Percentiles rank a stretch among this genome's conserved stretches.
Evolutionary conservation across 92 coral and sea anemone genomes (phyloP).

Genomic region (Zoanthus gigantus): DNA sequence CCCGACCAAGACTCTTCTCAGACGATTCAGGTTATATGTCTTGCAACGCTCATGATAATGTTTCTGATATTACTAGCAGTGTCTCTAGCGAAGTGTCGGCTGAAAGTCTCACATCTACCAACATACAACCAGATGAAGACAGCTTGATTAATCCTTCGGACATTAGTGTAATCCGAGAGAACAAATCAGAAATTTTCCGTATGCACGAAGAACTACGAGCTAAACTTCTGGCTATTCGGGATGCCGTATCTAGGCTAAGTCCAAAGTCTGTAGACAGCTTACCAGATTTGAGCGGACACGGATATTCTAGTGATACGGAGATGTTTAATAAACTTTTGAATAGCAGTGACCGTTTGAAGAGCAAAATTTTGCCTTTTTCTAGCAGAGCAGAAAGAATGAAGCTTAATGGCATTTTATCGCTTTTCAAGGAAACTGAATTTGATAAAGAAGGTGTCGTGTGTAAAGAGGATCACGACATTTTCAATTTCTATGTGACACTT

Average conservation of each 20-base stretch:
- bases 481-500: slow-evolving; percentile 69
- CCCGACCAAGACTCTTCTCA: slow-evolving; percentile 54
- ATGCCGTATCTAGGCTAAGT: slow-evolving; percentile 60
- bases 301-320: slow-evolving; percentile 37
- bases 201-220: slow-evolving; percentile 83
- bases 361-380: slow-evolving; percentile 35
- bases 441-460: slow-evolving; percentile 49
- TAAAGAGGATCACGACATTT: slow-evolving; percentile 59
- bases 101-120: slow-evolving; percentile 57
- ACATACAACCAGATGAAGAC: slow-evolving; percentile 79
- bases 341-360: slow-evolving; percentile 39
- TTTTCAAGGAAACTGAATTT: slow-evolving; percentile 56
- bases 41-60: slow-evolving; percentile 56
- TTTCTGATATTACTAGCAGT: slow-evolving; percentile 72
- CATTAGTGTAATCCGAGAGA: slow-evolving; percentile 82
- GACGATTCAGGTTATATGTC: slow-evolving; percentile 71
- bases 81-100: slow-evolving; percentile 68
- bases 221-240: slow-evolving; percentile 75
- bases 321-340: slow-evolving; percentile 38
- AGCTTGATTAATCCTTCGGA: slow-evolving; percentile 87
- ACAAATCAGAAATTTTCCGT: slow-evolving; percentile 82
- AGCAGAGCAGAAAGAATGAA: slow-evolving; percentile 48
- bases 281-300: slow-evolving; percentile 31
- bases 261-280: slow-evolving; percentile 34
- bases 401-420: slow-evolving; percentile 48